These are phyloP conservation scores for Marisa cornuarietis DNA, from an alignment of 1,140 invertebrate genomes.

Conservation along the genomic window DNA sequence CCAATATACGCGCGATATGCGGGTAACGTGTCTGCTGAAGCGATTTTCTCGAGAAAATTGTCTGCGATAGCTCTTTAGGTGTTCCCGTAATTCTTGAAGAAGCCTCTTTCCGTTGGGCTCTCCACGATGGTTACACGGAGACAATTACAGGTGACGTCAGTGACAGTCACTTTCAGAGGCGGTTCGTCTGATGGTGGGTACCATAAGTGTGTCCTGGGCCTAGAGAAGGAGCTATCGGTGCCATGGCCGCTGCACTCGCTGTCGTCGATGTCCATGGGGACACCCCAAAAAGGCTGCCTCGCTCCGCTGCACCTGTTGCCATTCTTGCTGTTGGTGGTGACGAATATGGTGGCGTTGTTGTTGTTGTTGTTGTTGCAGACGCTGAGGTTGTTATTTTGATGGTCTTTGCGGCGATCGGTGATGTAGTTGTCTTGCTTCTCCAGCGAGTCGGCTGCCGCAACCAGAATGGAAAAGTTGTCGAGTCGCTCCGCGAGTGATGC, in stretches of 20 bases:
- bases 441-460: slow-evolving; percentile 7
- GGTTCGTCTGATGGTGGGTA: slow-evolving; percentile 26
- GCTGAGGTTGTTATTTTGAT: background rate
- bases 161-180: slow-evolving; percentile 39
- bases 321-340: no score
- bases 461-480: slow-evolving; percentile 18
- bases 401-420: slow-evolving; percentile 9
- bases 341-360: background rate
- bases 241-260: background rate
- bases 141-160: slow-evolving; percentile 47
- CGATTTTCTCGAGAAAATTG: no score
- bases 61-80: background rate
- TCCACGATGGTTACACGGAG: slow-evolving; percentile 49
- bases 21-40: no score
- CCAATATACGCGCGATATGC: no score
- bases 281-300: no score
- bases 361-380: background rate
- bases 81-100: slow-evolving; percentile 66
- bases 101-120: slow-evolving; percentile 44
- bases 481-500: background rate
- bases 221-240: background rate
- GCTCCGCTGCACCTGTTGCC: no score
- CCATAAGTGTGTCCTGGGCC: slow-evolving; percentile 23
- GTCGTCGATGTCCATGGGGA: no score
- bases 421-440: slow-evolving; percentile 2